phyloP scores from a whole-genome alignment of 2,888 invertebrate genomes.

The Ceramica pisi region DNA sequence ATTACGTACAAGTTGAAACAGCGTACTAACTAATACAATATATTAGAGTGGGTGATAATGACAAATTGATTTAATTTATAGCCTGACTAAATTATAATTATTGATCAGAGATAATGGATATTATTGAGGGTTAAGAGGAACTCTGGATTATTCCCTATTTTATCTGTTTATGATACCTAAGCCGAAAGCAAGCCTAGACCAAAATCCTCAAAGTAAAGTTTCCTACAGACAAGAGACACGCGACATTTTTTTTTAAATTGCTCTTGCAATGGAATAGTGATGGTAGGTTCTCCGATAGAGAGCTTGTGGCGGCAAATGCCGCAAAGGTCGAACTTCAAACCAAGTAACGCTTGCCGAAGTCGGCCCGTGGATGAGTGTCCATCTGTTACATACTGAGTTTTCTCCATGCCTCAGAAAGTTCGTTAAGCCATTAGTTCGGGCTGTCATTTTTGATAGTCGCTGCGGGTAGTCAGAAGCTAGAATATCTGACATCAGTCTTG shows the following conservation, averaged over 20 bases:
- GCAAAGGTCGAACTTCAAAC: too few relatives aligned
- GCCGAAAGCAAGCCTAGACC: background rate
- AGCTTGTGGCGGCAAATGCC: too few relatives aligned
- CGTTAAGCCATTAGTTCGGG: too few relatives aligned
- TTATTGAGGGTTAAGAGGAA: background rate
- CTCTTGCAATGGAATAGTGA: too few relatives aligned
- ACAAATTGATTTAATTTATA: slow-evolving; percentile 54
- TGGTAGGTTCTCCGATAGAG: too few relatives aligned
- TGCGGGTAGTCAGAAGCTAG: too few relatives aligned
- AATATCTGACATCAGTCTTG: too few relatives aligned
- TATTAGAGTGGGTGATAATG: slow-evolving; percentile 54
- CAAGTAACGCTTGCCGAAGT: too few relatives aligned
- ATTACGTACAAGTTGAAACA: slow-evolving; percentile 62
- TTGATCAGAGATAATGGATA: slow-evolving; percentile 37
- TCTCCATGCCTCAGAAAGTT: too few relatives aligned
- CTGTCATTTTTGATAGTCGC: too few relatives aligned
- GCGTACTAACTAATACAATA: slow-evolving; percentile 61
- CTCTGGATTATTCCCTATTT: background rate
- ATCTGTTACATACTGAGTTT: too few relatives aligned
- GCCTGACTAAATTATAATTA: slow-evolving; percentile 39
- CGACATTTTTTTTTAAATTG: background rate
- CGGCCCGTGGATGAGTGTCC: too few relatives aligned
- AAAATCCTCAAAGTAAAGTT: background rate
- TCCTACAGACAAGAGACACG: background rate
- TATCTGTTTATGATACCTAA: background rate